phyloP scores from a whole-genome alignment of 2,113 vertebrate species.

The Lasiurus borealis region DNA sequence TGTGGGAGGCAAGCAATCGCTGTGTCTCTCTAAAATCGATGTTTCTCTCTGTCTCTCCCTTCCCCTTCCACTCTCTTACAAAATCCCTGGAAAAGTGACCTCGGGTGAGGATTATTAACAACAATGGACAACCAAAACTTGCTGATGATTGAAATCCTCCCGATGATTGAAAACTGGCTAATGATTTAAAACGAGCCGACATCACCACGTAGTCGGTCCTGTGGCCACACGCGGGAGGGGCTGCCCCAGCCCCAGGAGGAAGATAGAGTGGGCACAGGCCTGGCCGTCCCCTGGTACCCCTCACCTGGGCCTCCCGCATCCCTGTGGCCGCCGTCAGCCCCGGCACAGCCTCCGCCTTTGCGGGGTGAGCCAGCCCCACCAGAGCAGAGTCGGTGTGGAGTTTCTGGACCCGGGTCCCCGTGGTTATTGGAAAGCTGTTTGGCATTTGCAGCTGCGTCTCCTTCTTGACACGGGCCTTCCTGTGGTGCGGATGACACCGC shows the following conservation, averaged over 20 bases:
- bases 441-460: neutral
- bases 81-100: too few species aligned
- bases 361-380: neutral
- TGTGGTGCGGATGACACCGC: neutral
- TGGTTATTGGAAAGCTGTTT: neutral
- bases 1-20: too few species aligned
- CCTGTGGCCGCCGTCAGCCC: fast-evolving
- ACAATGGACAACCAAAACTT: too few species aligned
- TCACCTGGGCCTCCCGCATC: fast-evolving
- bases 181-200: neutral
- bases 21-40: too few species aligned
- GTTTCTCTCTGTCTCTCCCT: too few species aligned
- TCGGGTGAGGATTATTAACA: too few species aligned
- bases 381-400: neutral
- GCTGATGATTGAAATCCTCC: too few species aligned
- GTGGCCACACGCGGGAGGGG: neutral
- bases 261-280: fast-evolving
- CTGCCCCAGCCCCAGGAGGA: neutral
- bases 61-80: too few species aligned
- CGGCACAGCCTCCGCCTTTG: fast-evolving
- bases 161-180: neutral
- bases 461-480: neutral
- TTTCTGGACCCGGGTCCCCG: neutral
- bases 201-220: fast-evolving
- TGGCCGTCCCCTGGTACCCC: fast-evolving